phyloP scores from a whole-genome alignment of 1,140 invertebrate species.

The Cherax quadricarinatus region DNA sequence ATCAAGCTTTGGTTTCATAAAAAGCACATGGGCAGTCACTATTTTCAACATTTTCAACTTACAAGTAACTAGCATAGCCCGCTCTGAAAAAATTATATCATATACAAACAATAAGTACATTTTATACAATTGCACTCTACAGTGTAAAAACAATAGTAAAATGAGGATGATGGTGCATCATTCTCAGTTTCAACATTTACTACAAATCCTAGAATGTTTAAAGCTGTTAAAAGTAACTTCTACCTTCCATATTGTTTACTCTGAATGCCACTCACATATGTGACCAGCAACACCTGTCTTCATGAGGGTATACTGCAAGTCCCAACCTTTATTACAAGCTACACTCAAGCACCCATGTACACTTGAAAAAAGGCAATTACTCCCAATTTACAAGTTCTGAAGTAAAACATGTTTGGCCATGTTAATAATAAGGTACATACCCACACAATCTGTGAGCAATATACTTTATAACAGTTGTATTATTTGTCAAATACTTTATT shows the following conservation, averaged over 20 bases:
- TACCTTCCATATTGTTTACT: background rate
- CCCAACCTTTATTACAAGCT: background rate
- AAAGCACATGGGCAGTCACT: conserved; percentile 15
- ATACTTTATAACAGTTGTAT: background rate
- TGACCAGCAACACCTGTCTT: conserved; percentile 9
- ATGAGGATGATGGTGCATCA: conserved; percentile 46
- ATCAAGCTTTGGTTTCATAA: conserved; percentile 38
- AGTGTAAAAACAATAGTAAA: conserved; percentile 61
- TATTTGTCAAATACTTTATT: background rate
- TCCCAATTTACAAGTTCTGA: conserved; percentile 21
- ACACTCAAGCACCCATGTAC: conserved; percentile 20
- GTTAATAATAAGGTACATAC: background rate
- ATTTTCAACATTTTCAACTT: conserved; percentile 29
- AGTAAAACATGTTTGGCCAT: conserved; percentile 12
- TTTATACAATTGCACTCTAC: conserved; percentile 69
- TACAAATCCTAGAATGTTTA: conserved; percentile 50
- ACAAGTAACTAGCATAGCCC: conserved; percentile 45
- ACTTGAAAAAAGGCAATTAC: background rate
- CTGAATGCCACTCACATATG: background rate
- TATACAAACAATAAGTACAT: conserved; percentile 64
- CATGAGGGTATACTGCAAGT: conserved; percentile 27
- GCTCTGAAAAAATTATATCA: conserved; percentile 5
- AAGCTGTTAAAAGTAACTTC: conserved; percentile 40
- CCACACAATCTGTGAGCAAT: background rate
- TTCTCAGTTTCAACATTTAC: conserved; percentile 54